phyloP scores from a whole-genome alignment of 2,888 invertebrate species.

The Archips xylosteana region DNA sequence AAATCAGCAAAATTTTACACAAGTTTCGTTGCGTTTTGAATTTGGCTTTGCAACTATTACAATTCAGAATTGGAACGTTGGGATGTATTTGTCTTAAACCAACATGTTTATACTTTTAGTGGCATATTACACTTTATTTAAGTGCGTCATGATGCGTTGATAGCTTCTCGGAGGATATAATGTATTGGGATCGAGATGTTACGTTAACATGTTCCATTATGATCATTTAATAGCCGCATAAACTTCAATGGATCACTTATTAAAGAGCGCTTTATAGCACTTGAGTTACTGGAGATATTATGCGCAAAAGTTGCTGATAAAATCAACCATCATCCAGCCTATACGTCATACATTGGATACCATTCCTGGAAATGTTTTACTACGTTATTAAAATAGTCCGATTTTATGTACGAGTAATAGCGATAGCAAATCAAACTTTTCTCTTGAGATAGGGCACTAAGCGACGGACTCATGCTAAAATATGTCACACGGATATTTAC shows the following conservation, averaged over 20 bases:
- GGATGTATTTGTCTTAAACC: not conserved
- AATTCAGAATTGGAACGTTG: not conserved
- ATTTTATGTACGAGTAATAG: no score
- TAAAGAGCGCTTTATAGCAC: not conserved
- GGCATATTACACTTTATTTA: not conserved
- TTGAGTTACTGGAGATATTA: not conserved
- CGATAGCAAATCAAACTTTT: no score
- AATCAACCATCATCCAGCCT: no score
- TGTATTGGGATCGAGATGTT: not conserved
- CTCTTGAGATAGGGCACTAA: no score
- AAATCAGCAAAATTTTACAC: not conserved
- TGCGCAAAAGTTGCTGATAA: not conserved
- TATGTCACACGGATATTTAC: no score
- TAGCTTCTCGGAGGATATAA: slow-evolving; percentile 4
- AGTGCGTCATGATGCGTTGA: not conserved
- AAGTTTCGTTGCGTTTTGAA: not conserved
- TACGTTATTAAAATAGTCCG: no score
- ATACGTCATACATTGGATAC: no score
- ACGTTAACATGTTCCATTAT: slow-evolving; percentile 13
- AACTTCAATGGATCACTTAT: not conserved
- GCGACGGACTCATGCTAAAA: no score
- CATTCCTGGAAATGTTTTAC: no score
- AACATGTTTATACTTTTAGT: not conserved
- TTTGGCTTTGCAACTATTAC: not conserved
- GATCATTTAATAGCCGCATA: not conserved